phyloP scores from a whole-genome alignment of 2,113 vertebrate genomes.

The Rhabdornis inornatus region DNA sequence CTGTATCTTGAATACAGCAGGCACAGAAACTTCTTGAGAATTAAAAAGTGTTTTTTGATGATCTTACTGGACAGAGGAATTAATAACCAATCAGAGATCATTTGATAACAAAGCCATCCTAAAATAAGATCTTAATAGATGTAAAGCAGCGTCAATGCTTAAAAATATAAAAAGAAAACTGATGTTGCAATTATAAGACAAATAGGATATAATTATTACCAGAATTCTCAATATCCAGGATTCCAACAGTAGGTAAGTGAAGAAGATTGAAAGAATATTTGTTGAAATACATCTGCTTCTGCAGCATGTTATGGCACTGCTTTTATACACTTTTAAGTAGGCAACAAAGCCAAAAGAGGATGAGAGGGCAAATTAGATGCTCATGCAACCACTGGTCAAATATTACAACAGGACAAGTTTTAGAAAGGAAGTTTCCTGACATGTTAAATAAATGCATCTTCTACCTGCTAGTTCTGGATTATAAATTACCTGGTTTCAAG shows the following conservation, averaged over 20 bases:
- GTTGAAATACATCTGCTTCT: not conserved
- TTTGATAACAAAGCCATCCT: not conserved
- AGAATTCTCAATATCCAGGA: not conserved
- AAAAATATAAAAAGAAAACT: not conserved
- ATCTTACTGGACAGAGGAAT: not conserved
- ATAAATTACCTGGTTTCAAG: not conserved
- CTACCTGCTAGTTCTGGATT: not conserved
- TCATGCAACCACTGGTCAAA: not conserved
- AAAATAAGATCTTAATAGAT: not conserved
- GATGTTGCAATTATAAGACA: not conserved
- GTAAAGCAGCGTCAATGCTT: not conserved
- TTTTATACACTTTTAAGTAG: not conserved
- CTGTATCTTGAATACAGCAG: not conserved
- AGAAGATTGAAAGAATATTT: not conserved
- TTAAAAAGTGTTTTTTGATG: not conserved
- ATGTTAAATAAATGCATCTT: not conserved
- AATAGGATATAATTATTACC: not conserved
- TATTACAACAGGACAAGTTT: not conserved
- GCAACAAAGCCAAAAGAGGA: not conserved
- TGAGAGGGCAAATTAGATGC: not conserved
- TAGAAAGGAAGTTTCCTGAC: not conserved
- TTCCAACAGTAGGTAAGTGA: not conserved
- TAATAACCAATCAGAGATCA: not conserved
- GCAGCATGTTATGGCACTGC: not conserved
- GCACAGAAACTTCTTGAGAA: not conserved